Evolutionary conservation across 1,140 invertebrate species (phyloP), one percentile per base, ranked within the genome.

Genomic region (Heliconius hermathena): DNA sequence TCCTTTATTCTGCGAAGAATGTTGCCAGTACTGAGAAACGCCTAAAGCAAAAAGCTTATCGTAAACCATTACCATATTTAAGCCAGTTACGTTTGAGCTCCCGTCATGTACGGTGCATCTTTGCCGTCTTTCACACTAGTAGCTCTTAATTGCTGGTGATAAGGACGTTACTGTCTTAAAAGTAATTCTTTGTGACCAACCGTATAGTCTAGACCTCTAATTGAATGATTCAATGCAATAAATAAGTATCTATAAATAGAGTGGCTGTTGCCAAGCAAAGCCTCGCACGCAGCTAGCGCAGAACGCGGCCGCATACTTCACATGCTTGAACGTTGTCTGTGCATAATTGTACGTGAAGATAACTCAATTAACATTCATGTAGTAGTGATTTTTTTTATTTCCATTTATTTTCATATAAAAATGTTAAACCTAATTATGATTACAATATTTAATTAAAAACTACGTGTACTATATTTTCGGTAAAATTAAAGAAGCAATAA

Each of bases 221-320:
- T 90, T 91, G 87, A 90, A 85, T 85, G 84, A 86, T 87, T 87
- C 83, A 83, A 80, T 74, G 81, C 85, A 89, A 90, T 90, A 90
- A 90, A 90, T 91, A 91, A 54, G 36, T 33, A 54, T 72, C 80
- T 85, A 85, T 85, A 86, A 89, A 90, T 89, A 90, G 84, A 79
- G 36, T 8, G 52, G 77, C 79, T 89, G 88, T 90, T 90, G 84
- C 90, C 81, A 91, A 80, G 85, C 82, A 73, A 46, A 73, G 52
- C 26, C 38, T 76, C 79, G 33, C 73, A 33, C 20, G 54, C 66
- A 54, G 20, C 41, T 33, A 52, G 41, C 36, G 60, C 73, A 71
- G 60, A 16, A 71, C 66, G 66, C 75, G 26, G 75, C 36, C 29
- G 38, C 66, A 73, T 71, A 57, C 54, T 57, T 57, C n/a, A 57